These are phyloP conservation scores for Calidris pugnax DNA, from an alignment of 2,113 vertebrate genomes.

Conservation along the genomic window DNA sequence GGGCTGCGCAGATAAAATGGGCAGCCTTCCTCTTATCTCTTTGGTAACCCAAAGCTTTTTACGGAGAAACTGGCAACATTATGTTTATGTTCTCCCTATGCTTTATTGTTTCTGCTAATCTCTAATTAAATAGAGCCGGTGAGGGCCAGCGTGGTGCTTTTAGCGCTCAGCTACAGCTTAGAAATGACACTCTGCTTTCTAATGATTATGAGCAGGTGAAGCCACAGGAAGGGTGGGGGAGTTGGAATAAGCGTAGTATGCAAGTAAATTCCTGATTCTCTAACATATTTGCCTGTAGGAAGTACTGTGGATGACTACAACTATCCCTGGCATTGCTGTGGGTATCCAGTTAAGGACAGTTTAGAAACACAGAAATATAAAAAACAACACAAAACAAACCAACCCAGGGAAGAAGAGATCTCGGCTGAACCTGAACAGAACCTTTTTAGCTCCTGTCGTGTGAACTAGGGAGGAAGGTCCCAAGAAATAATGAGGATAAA, in stretches of 20 bases:
- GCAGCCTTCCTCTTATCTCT: background rate
- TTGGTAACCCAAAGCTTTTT: background rate
- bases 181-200: background rate
- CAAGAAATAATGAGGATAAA: background rate
- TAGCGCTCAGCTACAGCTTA: background rate
- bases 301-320: too few species aligned
- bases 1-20: background rate
- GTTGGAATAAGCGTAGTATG: background rate
- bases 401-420: background rate
- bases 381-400: background rate
- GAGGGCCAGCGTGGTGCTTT: background rate
- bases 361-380: background rate
- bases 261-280: background rate
- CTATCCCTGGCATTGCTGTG: background rate
- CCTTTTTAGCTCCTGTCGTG: background rate
- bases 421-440: background rate
- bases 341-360: background rate
- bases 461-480: background rate
- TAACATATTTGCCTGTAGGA: background rate
- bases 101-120: conserved; percentile 25
- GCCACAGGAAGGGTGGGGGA: background rate
- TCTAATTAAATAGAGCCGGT: conserved; percentile 17
- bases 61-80: background rate
- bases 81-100: background rate
- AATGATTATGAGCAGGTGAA: background rate